Evolutionary conservation across 2,113 vertebrate genomes (phyloP).

Genomic region (Epinephelus fuscoguttatus): DNA sequence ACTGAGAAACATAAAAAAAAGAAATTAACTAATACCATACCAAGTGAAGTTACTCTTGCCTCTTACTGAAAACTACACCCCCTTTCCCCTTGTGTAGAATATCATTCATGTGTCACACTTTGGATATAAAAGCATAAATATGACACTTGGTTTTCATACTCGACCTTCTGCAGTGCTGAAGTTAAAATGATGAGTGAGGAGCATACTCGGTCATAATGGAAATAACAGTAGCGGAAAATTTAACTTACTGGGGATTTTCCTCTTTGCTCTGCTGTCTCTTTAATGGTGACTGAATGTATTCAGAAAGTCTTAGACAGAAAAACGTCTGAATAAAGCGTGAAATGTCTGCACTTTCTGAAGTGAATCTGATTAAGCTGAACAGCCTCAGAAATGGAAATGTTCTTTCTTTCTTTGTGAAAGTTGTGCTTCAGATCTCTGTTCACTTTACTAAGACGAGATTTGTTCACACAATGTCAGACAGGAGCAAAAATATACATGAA

Average conservation of each 20-base stretch:
- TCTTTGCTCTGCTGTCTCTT: not conserved
- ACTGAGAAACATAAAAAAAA: not conserved
- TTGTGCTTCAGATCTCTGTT: constrained; percentile 4
- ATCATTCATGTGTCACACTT: not conserved
- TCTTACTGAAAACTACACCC: not conserved
- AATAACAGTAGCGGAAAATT: not conserved
- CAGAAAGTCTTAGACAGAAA: not conserved
- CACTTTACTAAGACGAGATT: constrained; percentile 21
- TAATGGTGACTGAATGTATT: not conserved
- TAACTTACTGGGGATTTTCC: not conserved
- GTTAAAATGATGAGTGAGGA: not conserved
- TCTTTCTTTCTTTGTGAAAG: constrained; percentile 14
- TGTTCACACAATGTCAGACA: not conserved
- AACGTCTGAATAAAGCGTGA: not conserved
- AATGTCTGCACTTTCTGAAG: not conserved
- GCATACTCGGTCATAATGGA: not conserved
- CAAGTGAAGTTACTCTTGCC: not conserved
- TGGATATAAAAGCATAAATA: not conserved
- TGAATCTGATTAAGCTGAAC: constrained; percentile 24
- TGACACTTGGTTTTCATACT: not conserved
- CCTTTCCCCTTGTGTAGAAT: not conserved
- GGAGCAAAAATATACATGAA: constrained; percentile 4
- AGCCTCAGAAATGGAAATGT: constrained; percentile 23
- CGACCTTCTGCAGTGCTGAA: not conserved
- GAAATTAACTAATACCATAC: not conserved